Evolutionary conservation across 2,888 invertebrate genomes (phyloP), one percentile per base, ranked within the genome.

Genomic region (Petrolisthes manimaculis): DNA sequence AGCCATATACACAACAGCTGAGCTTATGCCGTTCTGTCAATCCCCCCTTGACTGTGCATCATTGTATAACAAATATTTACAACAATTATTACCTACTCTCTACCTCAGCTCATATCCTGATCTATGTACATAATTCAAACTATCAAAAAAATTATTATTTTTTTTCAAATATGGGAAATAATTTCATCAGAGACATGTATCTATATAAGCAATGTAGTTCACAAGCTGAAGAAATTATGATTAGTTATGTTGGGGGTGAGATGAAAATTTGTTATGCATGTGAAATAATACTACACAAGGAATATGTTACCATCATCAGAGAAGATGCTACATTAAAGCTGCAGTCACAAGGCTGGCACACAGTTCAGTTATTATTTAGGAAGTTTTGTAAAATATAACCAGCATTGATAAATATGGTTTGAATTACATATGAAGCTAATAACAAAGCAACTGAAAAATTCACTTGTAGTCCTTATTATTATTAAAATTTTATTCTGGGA

Each of bases 1-100:
- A 81, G 82, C 21, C 75, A 77, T n/a, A 79, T 51, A 71, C 71
- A 71, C 71, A 71, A 79, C 80, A 84, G 55, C 80, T 88, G 84
- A 84, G 83, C 80, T 84, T 84, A 67, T 77, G 83, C 74, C 53
- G 61, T 77, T 51, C 77, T 82, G 69, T 55, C 56, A 37, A 86
- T 75, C 82, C 82, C 82, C 87, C 83, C 53, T 14, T 80, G 24
- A 84, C 87, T 80, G 87, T 87, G 87, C 79, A 86, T 86, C 82
- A 82, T 18, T 77, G 75, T 80, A 74, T 80, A 88, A 88, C 84
- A 88, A 88, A 81, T 88, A 88, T 88, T 81, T 88, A 88, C 88
- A 88, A 84, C 88, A 88, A 88, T 88, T 81, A 84, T 75, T 74
- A 53, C 78, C 78, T 24, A 88, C 83, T 84, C 83, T 74, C 87